Evolutionary conservation across 2,797 vertebrate genomes (phyloP).

Genomic region (Threskiornis aethiopicus): DNA sequence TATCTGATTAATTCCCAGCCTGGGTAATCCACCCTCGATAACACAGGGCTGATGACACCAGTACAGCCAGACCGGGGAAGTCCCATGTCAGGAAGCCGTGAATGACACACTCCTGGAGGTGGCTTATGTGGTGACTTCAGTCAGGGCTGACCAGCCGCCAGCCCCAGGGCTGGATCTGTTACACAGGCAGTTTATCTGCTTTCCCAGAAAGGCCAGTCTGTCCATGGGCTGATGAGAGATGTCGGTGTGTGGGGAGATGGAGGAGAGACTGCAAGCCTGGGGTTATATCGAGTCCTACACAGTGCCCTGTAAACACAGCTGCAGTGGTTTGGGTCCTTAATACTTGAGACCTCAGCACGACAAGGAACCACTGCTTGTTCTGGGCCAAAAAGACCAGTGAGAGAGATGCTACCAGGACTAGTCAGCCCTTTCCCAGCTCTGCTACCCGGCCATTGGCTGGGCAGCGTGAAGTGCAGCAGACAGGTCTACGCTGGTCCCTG

Average conservation of each 20-base stretch:
- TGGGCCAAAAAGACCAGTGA: neutral
- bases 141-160: neutral
- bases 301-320: neutral
- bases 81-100: neutral
- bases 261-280: neutral
- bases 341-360: neutral
- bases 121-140: neutral
- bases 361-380: neutral
- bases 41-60: neutral
- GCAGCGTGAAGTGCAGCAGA: neutral
- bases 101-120: neutral
- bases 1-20: neutral
- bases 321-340: neutral
- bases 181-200: neutral
- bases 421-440: neutral
- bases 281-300: neutral
- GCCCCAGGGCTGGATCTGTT: neutral
- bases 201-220: neutral
- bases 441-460: neutral
- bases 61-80: neutral
- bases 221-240: neutral
- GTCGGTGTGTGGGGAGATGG: neutral
- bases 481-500: neutral
- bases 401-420: neutral
- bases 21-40: neutral